Evolutionary conservation across 1,140 invertebrate species (phyloP).

Genomic region (Caerostris darwini): DNA sequence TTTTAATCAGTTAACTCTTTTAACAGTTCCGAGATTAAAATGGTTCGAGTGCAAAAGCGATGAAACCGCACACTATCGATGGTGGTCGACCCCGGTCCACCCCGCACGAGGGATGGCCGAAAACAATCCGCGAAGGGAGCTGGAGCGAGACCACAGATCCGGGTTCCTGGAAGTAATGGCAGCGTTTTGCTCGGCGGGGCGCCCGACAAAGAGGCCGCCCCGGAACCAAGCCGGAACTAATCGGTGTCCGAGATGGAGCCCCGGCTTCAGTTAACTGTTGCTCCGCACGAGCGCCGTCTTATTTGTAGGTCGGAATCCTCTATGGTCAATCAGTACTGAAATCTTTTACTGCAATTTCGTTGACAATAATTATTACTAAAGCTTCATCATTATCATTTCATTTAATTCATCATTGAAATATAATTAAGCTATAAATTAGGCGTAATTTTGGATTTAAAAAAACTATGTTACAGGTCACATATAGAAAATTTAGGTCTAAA

Average conservation of each 20-base stretch:
- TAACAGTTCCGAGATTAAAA: no score
- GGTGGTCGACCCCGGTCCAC: background rate
- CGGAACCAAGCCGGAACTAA: conserved; percentile 69
- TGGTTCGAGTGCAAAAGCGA: background rate
- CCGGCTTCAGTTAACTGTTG: conserved; percentile 5
- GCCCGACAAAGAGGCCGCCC: conserved; percentile 37
- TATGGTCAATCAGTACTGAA: no score
- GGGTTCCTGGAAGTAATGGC: conserved; percentile 22
- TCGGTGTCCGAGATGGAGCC: conserved; percentile 42
- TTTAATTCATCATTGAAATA: no score
- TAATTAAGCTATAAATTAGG: no score
- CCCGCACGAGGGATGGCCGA: background rate
- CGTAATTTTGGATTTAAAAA: no score
- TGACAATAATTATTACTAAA: no score
- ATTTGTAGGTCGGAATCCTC: background rate
- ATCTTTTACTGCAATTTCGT: background rate
- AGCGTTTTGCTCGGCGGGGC: conserved; percentile 38
- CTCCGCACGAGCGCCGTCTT: background rate
- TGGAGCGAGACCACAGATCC: conserved; percentile 20
- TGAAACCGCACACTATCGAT: background rate
- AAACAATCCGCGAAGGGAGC: background rate
- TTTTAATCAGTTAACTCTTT: no score
- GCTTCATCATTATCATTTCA: no score
- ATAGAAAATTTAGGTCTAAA: no score
- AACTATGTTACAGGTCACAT: no score